Conservation (phyloP, 2,888 invertebrate species). For the Dynastes tityus region DNA sequence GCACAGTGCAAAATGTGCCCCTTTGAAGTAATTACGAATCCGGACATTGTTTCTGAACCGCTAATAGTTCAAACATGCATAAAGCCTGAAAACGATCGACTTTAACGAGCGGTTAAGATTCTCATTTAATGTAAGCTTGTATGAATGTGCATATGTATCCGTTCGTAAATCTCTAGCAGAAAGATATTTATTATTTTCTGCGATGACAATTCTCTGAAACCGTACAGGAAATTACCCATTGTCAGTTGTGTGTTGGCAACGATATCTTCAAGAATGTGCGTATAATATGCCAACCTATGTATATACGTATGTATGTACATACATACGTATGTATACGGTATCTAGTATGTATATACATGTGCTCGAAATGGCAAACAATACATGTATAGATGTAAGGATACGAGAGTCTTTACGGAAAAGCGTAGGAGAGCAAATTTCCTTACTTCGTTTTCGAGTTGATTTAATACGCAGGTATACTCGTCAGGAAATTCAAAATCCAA, state of each 20-base stretch:
- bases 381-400: background rate
- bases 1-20: no score
- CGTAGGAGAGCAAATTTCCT: constrained; percentile 2
- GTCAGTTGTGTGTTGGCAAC: constrained; percentile 24
- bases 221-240: constrained; percentile 42
- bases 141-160: no score
- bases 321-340: background rate
- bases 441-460: background rate
- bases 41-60: no score
- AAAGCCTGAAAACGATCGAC: no score
- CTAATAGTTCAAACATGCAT: no score
- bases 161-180: background rate
- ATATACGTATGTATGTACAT: background rate
- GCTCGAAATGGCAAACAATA: background rate
- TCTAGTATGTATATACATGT: background rate
- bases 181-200: constrained; percentile 37
- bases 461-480: no score
- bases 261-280: constrained; percentile 26
- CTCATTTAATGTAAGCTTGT: no score
- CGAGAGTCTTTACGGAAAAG: background rate
- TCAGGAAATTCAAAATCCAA: no score
- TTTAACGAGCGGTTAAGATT: no score
- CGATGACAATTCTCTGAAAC: constrained; percentile 42
- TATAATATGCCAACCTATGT: background rate
- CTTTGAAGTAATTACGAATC: no score